phyloP scores from a whole-genome alignment of 2,113 vertebrate species.

The Erythrocercus mccallii region DNA sequence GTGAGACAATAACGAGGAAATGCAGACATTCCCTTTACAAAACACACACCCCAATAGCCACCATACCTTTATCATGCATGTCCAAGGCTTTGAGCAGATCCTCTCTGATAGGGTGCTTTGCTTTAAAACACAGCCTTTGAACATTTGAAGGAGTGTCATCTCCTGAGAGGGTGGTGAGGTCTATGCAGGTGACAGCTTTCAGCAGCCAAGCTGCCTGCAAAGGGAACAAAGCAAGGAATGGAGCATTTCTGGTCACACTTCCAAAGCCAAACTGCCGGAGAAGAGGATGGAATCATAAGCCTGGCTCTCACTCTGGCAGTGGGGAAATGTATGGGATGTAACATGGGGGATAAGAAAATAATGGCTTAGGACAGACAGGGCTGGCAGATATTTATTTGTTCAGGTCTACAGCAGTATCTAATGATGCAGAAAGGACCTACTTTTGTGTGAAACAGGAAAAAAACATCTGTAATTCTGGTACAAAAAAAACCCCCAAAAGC shows the following conservation, averaged over 20 bases:
- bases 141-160: constrained; percentile 91
- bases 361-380: not conserved
- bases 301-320: not conserved
- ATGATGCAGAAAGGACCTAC: not conserved
- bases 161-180: constrained; percentile 91
- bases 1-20: not conserved
- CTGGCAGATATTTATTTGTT: not conserved
- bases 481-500: not conserved
- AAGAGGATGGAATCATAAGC: not conserved
- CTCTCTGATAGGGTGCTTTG: constrained; percentile 82
- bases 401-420: not conserved
- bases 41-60: not conserved
- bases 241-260: not conserved
- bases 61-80: constrained; percentile 86
- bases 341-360: not conserved
- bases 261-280: not conserved
- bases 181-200: constrained; percentile 89
- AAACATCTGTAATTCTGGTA: not conserved
- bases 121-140: constrained; percentile 90
- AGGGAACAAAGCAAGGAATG: not conserved
- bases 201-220: constrained; percentile 90
- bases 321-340: not conserved
- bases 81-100: constrained; percentile 86
- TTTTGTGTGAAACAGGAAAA: not conserved
- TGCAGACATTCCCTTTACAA: not conserved